A percentile compares a stretch with the other conserved stretches of the same genome.
These are phyloP conservation scores for Mormyrops boulengeri DNA, from an alignment of 2,797 vertebrate species.

Conservation along the genomic window DNA sequence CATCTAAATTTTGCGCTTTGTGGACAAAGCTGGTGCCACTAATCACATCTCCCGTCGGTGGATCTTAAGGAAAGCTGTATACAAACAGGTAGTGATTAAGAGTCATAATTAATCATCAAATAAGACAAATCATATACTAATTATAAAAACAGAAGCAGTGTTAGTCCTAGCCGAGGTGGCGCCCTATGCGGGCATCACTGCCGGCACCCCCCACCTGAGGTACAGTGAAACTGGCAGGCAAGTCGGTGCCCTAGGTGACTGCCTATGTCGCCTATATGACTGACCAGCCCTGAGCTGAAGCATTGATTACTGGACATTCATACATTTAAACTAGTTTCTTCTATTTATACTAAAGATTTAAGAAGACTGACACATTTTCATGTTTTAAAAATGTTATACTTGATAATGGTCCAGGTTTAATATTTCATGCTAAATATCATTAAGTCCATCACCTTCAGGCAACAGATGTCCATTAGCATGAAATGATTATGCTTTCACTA, in stretches of 20 bases:
- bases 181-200: background rate
- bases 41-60: background rate
- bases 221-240: background rate
- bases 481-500: constrained; percentile 11
- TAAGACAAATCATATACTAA: background rate
- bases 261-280: background rate
- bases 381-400: constrained; percentile 5
- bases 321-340: background rate
- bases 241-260: background rate
- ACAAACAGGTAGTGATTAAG: background rate
- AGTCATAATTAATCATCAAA: background rate
- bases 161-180: background rate
- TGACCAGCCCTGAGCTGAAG: background rate
- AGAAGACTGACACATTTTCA: background rate
- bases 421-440: background rate
- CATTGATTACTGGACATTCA: background rate
- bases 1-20: background rate
- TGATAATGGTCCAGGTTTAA: background rate
- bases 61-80: background rate
- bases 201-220: background rate
- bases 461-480: background rate
- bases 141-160: background rate
- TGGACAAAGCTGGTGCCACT: background rate
- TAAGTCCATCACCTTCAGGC: constrained; percentile 4
- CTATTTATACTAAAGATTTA: constrained; percentile 1